Conservation (phyloP, 64 coral and sea anemone species). For the Actinia tenebrosa region DNA sequence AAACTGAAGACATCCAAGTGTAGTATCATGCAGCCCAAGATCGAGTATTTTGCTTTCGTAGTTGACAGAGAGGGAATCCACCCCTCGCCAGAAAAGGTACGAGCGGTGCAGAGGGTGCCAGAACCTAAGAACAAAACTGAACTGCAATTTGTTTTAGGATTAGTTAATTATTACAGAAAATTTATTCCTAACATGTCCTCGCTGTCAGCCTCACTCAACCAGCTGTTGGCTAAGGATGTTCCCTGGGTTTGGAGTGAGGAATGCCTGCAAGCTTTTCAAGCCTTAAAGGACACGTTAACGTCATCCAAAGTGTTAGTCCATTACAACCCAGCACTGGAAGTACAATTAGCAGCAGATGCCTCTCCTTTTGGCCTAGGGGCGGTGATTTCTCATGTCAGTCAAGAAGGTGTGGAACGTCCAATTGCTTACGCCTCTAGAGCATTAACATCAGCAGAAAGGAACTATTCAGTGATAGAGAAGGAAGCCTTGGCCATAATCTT, state of each 20-base stretch:
- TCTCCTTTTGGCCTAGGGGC: conserved; percentile 9
- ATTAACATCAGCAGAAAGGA: neutral
- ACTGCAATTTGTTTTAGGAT: conserved; percentile 15
- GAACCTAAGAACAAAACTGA: conserved; percentile 16
- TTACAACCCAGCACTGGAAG: neutral
- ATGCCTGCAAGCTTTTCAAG: conserved; percentile 15
- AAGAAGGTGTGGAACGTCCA: conserved; percentile 16
- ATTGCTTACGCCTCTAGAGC: neutral
- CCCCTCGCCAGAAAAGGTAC: conserved; percentile 3
- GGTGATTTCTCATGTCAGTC: conserved; percentile 14
- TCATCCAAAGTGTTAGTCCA: conserved; percentile 18
- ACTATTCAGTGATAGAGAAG: conserved; percentile 28
- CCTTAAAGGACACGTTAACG: neutral
- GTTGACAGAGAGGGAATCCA: conserved; percentile 4
- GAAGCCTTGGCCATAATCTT: conserved; percentile 47
- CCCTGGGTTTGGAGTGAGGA: conserved; percentile 30
- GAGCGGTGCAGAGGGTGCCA: conserved; percentile 12
- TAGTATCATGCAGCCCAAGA: conserved; percentile 29
- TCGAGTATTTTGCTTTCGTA: conserved; percentile 22
- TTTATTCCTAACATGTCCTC: conserved; percentile 32
- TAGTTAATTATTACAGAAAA: conserved; percentile 41
- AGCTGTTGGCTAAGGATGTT: conserved; percentile 11
- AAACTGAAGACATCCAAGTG: conserved; percentile 36
- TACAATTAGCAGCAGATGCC: neutral
- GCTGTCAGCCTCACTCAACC: conserved; percentile 1